A percentile compares a stretch with the other conserved stretches of the same genome.
Conservation (phyloP, 2,113 vertebrate species). For the Corythoichthys haematopterus region DNA sequence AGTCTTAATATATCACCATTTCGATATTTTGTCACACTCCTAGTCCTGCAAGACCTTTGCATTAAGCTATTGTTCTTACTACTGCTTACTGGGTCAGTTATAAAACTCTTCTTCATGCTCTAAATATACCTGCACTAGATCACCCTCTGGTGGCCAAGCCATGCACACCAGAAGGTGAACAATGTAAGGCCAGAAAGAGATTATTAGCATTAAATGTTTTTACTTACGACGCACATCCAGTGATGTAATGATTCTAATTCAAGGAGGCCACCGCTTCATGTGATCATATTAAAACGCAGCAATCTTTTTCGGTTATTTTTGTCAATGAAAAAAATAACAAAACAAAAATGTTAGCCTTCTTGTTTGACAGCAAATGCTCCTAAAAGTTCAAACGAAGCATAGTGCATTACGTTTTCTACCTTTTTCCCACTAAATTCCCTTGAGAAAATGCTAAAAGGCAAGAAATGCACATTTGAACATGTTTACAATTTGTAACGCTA, state of each 20-base stretch:
- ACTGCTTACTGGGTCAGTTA: neutral
- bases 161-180: neutral
- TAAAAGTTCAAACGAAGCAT: neutral
- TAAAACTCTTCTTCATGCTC: neutral
- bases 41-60: neutral
- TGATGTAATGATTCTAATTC: neutral
- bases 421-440: neutral
- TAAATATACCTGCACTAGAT: neutral
- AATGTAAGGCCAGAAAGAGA: neutral
- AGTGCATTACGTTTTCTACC: neutral
- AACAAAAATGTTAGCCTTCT: neutral
- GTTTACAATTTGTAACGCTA: constrained; percentile 32
- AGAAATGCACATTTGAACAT: constrained; percentile 2
- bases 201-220: neutral
- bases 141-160: neutral
- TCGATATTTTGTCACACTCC: too few relatives aligned
- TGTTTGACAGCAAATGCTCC: neutral
- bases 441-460: constrained; percentile 1
- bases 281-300: neutral
- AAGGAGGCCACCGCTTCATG: neutral
- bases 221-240: neutral
- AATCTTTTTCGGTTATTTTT: neutral
- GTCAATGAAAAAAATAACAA: neutral
- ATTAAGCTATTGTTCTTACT: neutral
- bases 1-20: too few relatives aligned